These are phyloP conservation scores for Fragum whitleyi DNA, from an alignment of 2,888 invertebrate species.

Conservation along the genomic window DNA sequence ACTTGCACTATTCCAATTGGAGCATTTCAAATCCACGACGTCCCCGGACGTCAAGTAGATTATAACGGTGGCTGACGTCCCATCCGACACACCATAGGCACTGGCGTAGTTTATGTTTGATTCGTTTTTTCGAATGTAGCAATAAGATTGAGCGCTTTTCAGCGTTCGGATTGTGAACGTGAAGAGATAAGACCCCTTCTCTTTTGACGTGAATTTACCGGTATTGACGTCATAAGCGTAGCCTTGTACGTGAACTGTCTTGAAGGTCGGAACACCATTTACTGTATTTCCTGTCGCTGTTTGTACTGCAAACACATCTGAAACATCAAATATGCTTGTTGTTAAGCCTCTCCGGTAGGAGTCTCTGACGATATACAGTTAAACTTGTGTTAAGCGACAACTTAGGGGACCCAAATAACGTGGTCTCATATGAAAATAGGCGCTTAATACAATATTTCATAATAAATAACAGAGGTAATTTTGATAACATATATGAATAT, in stretches of 20 bases:
- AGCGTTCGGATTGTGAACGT: neutral
- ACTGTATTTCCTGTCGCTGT: neutral
- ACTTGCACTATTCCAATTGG: neutral
- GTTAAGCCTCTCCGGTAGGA: too few relatives aligned
- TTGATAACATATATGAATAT: too few relatives aligned
- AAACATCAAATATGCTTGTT: neutral
- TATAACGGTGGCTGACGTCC: neutral
- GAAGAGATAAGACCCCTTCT: neutral
- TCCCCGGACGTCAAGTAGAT: neutral
- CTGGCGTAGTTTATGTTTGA: neutral
- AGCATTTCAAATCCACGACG: neutral
- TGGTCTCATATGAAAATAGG: too few relatives aligned
- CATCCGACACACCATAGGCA: neutral
- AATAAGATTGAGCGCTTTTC: neutral
- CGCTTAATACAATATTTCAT: too few relatives aligned
- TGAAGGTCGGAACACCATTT: slow-evolving; percentile 5
- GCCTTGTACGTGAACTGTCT: neutral
- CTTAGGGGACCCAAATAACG: too few relatives aligned
- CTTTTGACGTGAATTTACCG: neutral
- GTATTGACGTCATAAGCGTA: slow-evolving; percentile 13
- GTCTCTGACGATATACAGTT: too few relatives aligned
- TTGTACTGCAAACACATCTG: slow-evolving; percentile 6
- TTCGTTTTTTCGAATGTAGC: neutral
- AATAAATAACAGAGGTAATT: too few relatives aligned
- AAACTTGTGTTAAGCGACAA: too few relatives aligned